These are phyloP conservation scores for Heteractis magnifica DNA, from an alignment of 92 coral and sea anemone genomes.

Conservation along the genomic window DNA sequence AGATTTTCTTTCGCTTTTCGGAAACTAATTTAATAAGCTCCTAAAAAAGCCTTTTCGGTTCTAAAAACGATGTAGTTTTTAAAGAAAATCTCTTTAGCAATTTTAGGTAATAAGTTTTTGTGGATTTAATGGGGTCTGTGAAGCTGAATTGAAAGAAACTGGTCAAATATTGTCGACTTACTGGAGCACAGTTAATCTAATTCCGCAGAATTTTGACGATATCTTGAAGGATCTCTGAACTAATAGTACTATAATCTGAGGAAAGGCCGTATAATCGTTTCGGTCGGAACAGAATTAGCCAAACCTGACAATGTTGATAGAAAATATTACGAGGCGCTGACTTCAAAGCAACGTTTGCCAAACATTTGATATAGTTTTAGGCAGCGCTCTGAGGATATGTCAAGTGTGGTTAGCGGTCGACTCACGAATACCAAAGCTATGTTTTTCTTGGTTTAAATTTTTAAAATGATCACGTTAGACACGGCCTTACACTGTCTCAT, in stretches of 20 bases:
- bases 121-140: background rate
- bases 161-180: background rate
- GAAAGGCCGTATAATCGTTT: background rate
- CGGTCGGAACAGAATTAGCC: background rate
- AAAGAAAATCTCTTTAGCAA: background rate
- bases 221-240: background rate
- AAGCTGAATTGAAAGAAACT: background rate
- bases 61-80: no score
- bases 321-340: constrained; percentile 23
- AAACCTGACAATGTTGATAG: constrained; percentile 14
- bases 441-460: background rate
- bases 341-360: constrained; percentile 6
- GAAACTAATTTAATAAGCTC: background rate
- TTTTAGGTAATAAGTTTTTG: no score
- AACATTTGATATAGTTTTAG: constrained; percentile 7
- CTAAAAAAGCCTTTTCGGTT: background rate
- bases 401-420: constrained; percentile 18
- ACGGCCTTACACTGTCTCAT: constrained; percentile 12
- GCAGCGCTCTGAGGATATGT: background rate
- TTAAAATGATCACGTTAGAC: background rate
- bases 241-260: background rate
- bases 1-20: background rate
- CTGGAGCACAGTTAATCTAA: background rate
- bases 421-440: background rate
- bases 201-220: background rate